These are phyloP conservation scores for Macquaria ambigua DNA, from an alignment of 2,113 vertebrate genomes.

Conservation along the genomic window DNA sequence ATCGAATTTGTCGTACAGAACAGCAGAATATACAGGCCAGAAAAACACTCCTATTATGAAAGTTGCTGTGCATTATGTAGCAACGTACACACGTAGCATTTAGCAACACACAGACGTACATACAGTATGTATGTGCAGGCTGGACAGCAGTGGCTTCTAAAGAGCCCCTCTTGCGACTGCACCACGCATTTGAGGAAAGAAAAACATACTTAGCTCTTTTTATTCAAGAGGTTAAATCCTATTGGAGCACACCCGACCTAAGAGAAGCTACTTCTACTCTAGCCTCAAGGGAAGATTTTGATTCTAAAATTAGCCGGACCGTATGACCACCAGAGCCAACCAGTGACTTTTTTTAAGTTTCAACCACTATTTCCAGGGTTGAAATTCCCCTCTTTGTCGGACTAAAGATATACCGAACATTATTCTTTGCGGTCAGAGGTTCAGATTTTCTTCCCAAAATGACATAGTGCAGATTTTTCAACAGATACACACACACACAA, in stretches of 20 bases:
- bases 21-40: slow-evolving; percentile 78
- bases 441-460: slow-evolving; percentile 62
- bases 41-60: slow-evolving; percentile 60
- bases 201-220: slow-evolving; percentile 11
- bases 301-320: slow-evolving; percentile 21
- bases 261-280: slow-evolving; percentile 51
- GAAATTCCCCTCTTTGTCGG: slow-evolving; percentile 30
- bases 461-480: slow-evolving; percentile 62
- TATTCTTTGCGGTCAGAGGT: slow-evolving; percentile 56
- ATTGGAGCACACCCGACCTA: slow-evolving; percentile 42
- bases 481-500: slow-evolving; percentile 33
- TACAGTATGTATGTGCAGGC: slow-evolving; percentile 52
- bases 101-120: slow-evolving; percentile 66
- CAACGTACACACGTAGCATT: slow-evolving; percentile 71
- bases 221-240: slow-evolving; percentile 17
- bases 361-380: slow-evolving; percentile 30
- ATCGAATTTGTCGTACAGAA: slow-evolving; percentile 62
- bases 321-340: slow-evolving; percentile 50
- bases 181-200: slow-evolving; percentile 56
- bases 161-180: slow-evolving; percentile 45
- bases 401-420: slow-evolving; percentile 51
- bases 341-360: slow-evolving; percentile 43
- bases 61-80: slow-evolving; percentile 75
- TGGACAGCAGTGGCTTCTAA: slow-evolving; percentile 54
- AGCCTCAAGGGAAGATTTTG: slow-evolving; percentile 24